Percentiles rank a stretch among this genome's conserved stretches.
Conservation (phyloP, 2,113 vertebrate species). For the Tachysurus fulvidraco region DNA sequence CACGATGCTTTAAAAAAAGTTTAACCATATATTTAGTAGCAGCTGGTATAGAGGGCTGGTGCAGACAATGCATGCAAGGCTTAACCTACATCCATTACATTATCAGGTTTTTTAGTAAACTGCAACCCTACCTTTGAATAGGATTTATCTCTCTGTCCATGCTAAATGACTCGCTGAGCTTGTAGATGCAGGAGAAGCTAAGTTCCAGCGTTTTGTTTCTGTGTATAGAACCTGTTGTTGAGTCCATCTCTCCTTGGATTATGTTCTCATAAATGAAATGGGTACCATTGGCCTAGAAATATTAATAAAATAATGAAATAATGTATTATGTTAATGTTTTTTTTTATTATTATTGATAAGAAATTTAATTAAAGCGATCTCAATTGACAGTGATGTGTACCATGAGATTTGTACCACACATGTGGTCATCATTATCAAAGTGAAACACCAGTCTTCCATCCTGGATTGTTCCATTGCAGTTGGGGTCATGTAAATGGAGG, state of each 20-base stretch:
- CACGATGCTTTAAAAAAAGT: conserved; percentile 54
- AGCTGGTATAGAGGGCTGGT: background rate
- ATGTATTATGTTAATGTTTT: background rate
- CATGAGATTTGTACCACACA: conserved; percentile 66
- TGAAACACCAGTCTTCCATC: conserved; percentile 63
- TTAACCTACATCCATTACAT: background rate
- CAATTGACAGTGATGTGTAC: conserved; percentile 47
- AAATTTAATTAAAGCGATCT: background rate
- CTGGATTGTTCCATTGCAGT: conserved; percentile 59
- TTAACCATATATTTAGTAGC: background rate
- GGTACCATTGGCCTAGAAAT: conserved; percentile 41
- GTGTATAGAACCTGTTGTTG: conserved; percentile 3
- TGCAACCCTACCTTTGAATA: conserved; percentile 1
- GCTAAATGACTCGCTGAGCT: conserved; percentile 23
- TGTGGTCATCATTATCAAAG: conserved; percentile 59
- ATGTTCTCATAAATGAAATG: conserved; percentile 41
- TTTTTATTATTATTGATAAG: background rate
- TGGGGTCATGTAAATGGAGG: conserved; percentile 65
- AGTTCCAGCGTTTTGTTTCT: conserved; percentile 28
- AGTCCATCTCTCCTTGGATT: conserved; percentile 8
- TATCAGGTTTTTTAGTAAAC: background rate
- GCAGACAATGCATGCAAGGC: background rate
- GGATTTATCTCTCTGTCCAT: conserved; percentile 34
- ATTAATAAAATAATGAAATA: background rate
- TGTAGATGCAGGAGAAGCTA: conserved; percentile 37